Evolutionary conservation across 2,888 invertebrate species (phyloP).

Genomic region (Anodontia alba): DNA sequence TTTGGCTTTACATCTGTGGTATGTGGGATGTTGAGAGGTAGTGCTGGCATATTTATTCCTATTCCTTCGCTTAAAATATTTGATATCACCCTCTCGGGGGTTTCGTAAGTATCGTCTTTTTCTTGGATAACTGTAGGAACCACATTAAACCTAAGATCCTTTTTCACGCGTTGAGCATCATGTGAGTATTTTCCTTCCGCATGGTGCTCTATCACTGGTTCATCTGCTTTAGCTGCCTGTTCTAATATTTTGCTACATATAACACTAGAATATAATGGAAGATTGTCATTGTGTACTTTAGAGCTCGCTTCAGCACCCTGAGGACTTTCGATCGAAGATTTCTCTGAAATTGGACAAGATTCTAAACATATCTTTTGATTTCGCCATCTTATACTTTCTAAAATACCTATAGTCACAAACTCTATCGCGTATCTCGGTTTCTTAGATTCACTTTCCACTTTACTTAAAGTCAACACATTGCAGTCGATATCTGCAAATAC

Average conservation of each 20-base stretch:
- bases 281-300: constrained; percentile 36
- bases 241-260: constrained; percentile 64
- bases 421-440: constrained; percentile 62
- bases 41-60: constrained; percentile 27
- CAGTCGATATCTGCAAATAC: constrained; percentile 67
- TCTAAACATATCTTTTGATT: constrained; percentile 71
- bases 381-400: constrained; percentile 67
- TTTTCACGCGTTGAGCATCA: constrained; percentile 51
- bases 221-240: constrained; percentile 66
- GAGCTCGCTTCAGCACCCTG: not conserved
- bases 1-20: not conserved
- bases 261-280: constrained; percentile 63
- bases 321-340: not conserved
- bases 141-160: constrained; percentile 67
- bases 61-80: constrained; percentile 54
- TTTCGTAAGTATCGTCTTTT: constrained; percentile 50
- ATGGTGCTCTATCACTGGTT: constrained; percentile 8
- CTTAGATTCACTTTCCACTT: constrained; percentile 52
- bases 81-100: constrained; percentile 54
- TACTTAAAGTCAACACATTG: constrained; percentile 62
- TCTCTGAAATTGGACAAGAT: constrained; percentile 57
- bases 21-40: constrained; percentile 9
- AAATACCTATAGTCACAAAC: constrained; percentile 62
- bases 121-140: constrained; percentile 63
- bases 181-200: constrained; percentile 34